A percentile compares a stretch with the other conserved stretches of the same genome.
Evolutionary conservation across 2,888 invertebrate genomes (phyloP).

Genomic region (Himalopsyche tibetana): DNA sequence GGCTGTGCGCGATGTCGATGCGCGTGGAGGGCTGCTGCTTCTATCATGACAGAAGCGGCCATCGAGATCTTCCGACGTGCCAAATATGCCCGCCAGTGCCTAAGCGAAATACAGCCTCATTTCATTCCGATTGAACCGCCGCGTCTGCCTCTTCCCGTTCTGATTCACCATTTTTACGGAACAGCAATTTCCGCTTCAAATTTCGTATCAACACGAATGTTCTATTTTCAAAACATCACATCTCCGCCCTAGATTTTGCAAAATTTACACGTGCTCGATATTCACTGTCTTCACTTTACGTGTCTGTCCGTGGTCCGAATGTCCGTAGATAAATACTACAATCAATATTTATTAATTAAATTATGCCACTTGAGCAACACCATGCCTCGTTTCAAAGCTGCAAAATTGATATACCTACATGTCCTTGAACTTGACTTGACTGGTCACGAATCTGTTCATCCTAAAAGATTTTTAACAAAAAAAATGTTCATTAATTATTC

Average conservation of each 20-base stretch:
- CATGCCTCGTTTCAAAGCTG: no score
- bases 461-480: background rate
- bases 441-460: background rate
- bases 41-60: constrained; percentile 45
- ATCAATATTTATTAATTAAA: no score
- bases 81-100: background rate
- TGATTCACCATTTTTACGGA: background rate
- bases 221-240: background rate
- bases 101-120: constrained; percentile 12
- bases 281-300: no score
- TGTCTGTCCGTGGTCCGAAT: no score
- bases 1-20: constrained; percentile 69
- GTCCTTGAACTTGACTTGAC: constrained; percentile 2
- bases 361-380: no score
- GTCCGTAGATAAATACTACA: no score
- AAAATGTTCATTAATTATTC: no score
- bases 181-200: background rate
- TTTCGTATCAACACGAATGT: background rate
- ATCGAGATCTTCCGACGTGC: constrained; percentile 23
- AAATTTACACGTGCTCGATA: no score
- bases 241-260: background rate
- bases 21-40: constrained; percentile 65
- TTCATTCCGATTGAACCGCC: background rate
- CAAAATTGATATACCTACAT: background rate
- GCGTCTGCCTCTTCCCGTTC: background rate